These are phyloP conservation scores for Theonella swinhoei DNA, from an alignment of 37 sponge, comb jelly and placozoan genomes.

Conservation along the genomic window DNA sequence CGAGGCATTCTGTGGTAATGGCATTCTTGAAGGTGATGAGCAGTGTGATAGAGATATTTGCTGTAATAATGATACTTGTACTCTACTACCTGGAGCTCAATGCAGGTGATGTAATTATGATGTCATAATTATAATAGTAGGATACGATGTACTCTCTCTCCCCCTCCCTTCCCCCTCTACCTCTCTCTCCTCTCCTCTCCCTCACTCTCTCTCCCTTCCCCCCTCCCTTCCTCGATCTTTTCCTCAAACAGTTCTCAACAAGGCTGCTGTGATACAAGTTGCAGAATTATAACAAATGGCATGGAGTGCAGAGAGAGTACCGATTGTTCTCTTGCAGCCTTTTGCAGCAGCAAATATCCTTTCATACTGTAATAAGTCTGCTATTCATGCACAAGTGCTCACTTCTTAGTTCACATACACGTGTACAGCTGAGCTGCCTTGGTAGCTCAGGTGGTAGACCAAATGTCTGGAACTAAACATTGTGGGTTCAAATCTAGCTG, in stretches of 20 bases:
- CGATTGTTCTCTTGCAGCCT: constrained; percentile 11
- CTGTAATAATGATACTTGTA: constrained; percentile 60
- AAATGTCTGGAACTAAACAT: no score
- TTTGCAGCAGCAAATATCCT: constrained; percentile 54
- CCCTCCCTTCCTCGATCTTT: not conserved
- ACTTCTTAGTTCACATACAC: not conserved
- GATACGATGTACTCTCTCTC: not conserved
- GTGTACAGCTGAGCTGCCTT: no score
- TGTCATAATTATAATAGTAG: not conserved
- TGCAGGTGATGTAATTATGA: constrained; percentile 51
- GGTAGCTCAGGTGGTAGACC: no score
- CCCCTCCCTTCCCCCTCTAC: no score
- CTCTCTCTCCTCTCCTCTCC: not conserved
- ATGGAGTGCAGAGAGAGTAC: constrained; percentile 4
- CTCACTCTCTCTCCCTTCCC: not conserved
- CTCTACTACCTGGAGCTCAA: constrained; percentile 1
- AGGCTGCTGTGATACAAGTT: constrained; percentile 2
- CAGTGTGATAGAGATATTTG: constrained; percentile 66
- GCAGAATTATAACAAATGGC: not conserved
- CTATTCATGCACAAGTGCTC: not conserved
- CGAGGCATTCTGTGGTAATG: constrained; percentile 57
- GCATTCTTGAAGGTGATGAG: constrained; percentile 58
- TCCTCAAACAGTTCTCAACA: constrained; percentile 22
- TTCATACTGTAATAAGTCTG: not conserved
- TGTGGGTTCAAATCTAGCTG: no score